phyloP scores from a whole-genome alignment of 2,797 vertebrate species.

The Chelon labrosus region DNA sequence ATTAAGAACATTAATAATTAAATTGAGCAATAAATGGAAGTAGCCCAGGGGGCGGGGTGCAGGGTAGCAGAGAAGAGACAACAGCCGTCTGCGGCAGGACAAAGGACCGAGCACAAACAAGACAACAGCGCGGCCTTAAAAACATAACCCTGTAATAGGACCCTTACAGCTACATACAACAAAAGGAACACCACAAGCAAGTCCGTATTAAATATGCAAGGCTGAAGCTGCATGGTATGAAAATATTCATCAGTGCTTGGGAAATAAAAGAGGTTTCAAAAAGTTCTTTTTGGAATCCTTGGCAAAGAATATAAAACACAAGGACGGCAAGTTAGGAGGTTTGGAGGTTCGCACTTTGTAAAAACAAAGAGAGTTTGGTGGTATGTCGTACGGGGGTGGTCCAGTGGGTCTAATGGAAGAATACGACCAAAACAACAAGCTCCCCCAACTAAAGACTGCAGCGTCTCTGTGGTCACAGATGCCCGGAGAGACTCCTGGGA shows the following conservation, averaged over 20 bases:
- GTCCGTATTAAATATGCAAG: constrained; percentile 32
- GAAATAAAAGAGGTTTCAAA: constrained; percentile 37
- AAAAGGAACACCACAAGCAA: constrained; percentile 32
- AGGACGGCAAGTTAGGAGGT: constrained; percentile 16
- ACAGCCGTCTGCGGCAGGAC: constrained; percentile 44
- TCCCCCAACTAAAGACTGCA: constrained; percentile 34
- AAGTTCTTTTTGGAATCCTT: constrained; percentile 13
- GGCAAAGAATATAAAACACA: constrained; percentile 16
- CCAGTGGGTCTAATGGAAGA: constrained; percentile 26
- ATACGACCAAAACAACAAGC: constrained; percentile 29
- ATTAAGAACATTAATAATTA: constrained; percentile 77
- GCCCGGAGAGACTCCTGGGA: constrained; percentile 51
- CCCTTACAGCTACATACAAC: constrained; percentile 27
- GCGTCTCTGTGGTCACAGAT: constrained; percentile 55
- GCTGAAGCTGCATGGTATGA: background rate
- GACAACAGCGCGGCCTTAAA: background rate
- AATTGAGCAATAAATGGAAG: constrained; percentile 69
- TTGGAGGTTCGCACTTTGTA: constrained; percentile 2
- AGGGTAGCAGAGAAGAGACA: constrained; percentile 13
- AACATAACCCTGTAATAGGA: constrained; percentile 11
- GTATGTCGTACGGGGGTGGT: constrained; percentile 57
- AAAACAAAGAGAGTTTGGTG: constrained; percentile 41
- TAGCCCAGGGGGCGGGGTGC: constrained; percentile 11
- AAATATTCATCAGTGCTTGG: constrained; percentile 14
- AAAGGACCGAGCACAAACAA: constrained; percentile 32